phyloP scores from a whole-genome alignment of 35 echinoderm and acorn worm species.

The Anneissia japonica region DNA sequence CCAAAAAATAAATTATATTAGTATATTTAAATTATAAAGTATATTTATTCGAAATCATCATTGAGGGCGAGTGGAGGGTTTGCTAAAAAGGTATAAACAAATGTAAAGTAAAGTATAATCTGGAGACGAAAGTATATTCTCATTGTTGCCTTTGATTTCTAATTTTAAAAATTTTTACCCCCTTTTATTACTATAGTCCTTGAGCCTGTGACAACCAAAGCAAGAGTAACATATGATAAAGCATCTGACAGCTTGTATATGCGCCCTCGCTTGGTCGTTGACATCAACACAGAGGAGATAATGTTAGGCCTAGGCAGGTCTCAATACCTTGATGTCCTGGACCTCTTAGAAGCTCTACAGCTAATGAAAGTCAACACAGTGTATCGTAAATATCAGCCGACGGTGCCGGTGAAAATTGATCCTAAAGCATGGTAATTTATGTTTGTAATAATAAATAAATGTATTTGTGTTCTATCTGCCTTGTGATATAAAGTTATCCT shows the following conservation, averaged over 20 bases:
- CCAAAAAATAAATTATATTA: no score
- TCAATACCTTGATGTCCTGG: constrained; percentile 69
- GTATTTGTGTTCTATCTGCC: no score
- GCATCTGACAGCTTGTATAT: constrained; percentile 51
- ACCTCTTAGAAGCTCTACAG: constrained; percentile 64
- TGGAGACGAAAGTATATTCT: no score
- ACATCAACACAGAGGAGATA: constrained; percentile 74
- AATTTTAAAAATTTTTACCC: no score
- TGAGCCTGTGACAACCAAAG: constrained; percentile 68
- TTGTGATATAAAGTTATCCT: no score
- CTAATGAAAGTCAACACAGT: constrained; percentile 71
- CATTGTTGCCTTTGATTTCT: no score
- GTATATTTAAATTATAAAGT: no score
- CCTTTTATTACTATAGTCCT: constrained; percentile 42
- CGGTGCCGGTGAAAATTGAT: constrained; percentile 47
- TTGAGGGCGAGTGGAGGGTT: no score
- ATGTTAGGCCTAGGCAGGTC: constrained; percentile 46
- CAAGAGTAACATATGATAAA: constrained; percentile 80
- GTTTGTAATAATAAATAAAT: no score
- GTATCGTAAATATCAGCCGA: constrained; percentile 82
- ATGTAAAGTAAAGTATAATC: no score
- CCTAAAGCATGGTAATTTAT: constrained; percentile 86
- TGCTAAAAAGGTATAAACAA: no score
- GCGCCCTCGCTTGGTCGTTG: constrained; percentile 55
- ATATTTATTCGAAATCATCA: no score